Conservation (phyloP, 2,888 invertebrate species). For the Nomada goodeniana region DNA sequence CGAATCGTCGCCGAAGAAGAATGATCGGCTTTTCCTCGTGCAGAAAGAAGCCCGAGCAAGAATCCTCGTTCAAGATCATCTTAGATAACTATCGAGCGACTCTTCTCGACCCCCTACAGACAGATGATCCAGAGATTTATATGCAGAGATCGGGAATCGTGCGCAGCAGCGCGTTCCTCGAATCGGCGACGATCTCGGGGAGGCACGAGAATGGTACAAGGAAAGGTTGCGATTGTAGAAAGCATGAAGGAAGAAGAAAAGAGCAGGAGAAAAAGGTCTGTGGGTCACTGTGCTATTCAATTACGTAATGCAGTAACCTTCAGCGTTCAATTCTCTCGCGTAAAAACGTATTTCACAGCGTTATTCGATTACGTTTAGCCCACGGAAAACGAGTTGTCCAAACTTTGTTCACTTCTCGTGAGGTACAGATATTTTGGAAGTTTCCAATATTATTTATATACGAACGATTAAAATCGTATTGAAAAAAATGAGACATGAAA, state of each 20-base stretch:
- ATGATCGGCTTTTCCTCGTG: background rate
- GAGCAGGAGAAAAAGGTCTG: slow-evolving; percentile 66
- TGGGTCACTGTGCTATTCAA: slow-evolving; percentile 76
- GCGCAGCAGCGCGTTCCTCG: slow-evolving; percentile 1
- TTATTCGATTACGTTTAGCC: background rate
- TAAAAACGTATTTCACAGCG: slow-evolving; percentile 41
- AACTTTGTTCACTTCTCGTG: background rate
- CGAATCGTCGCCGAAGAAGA: background rate
- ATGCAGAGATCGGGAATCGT: background rate
- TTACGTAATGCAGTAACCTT: slow-evolving; percentile 58
- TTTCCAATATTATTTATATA: no score
- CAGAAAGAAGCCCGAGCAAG: background rate
- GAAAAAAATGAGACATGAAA: background rate
- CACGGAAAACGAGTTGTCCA: background rate
- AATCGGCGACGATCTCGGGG: slow-evolving; percentile 32
- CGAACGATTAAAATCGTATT: background rate
- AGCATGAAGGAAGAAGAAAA: slow-evolving; percentile 60
- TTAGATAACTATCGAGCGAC: background rate
- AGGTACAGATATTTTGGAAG: no score
- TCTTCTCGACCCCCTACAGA: background rate
- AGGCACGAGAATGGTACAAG: slow-evolving; percentile 62
- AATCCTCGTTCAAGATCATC: slow-evolving; percentile 10
- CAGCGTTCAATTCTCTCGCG: slow-evolving; percentile 38
- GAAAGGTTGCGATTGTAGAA: slow-evolving; percentile 57
- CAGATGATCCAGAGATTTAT: background rate